Percentiles rank a stretch among this genome's conserved stretches.
These are phyloP conservation scores for Pteruthius melanotis DNA, from an alignment of 2,113 vertebrate genomes.

Conservation along the genomic window DNA sequence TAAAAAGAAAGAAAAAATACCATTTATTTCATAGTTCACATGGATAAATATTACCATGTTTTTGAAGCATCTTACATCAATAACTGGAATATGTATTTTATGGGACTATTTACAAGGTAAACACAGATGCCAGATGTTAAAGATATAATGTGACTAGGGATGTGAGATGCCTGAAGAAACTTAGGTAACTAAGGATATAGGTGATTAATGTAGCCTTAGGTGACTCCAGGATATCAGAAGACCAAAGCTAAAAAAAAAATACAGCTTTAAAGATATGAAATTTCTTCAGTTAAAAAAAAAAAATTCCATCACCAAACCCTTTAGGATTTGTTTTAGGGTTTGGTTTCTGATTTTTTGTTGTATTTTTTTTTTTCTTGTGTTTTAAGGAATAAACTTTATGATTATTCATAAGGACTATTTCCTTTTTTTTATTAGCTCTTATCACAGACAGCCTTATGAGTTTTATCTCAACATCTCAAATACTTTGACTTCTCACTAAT, in stretches of 20 bases:
- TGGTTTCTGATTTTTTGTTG: accelerated
- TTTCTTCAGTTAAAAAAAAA: neutral
- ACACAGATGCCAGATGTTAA: neutral
- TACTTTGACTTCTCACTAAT: neutral
- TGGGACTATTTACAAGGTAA: neutral
- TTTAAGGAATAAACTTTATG: neutral
- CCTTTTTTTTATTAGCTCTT: neutral
- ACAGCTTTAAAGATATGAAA: neutral
- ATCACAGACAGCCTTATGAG: neutral
- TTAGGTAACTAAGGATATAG: neutral
- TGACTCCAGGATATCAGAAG: neutral
- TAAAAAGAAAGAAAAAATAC: neutral
- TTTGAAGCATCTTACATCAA: neutral
- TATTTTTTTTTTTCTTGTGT: too few species aligned
- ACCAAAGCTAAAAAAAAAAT: neutral
- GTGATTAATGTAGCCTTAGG: neutral
- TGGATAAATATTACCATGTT: neutral
- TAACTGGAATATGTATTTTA: neutral
- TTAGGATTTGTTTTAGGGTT: neutral
- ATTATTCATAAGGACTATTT: neutral
- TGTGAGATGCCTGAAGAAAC: neutral
- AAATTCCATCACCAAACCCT: neutral
- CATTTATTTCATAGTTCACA: neutral
- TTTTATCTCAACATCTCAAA: neutral
- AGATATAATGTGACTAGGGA: neutral